Percentiles rank a stretch among this genome's conserved stretches.
phyloP scores from a whole-genome alignment of 1,140 invertebrate species.

The Heliconius nattereri region DNA sequence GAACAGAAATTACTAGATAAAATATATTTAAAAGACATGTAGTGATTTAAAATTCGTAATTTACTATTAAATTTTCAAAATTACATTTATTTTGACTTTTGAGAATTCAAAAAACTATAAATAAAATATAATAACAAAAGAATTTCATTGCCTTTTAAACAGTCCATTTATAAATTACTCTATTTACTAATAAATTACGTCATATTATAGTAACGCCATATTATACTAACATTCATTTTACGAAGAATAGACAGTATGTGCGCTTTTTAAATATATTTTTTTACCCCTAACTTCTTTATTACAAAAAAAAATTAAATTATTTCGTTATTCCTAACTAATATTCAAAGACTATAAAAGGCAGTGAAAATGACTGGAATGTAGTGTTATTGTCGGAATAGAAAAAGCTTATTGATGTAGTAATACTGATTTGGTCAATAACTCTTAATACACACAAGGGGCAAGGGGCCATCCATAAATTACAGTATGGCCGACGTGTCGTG shows the following conservation, averaged over 20 bases:
- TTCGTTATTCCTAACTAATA: conserved; percentile 8
- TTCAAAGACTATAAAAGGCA: conserved; percentile 23
- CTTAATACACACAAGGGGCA: neutral
- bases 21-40: too few relatives aligned
- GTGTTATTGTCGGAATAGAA: conserved; percentile 33
- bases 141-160: too few relatives aligned
- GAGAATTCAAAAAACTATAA: too few relatives aligned
- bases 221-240: neutral
- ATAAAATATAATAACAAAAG: too few relatives aligned
- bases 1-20: too few relatives aligned
- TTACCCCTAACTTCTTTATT: too few relatives aligned
- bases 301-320: neutral
- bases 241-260: neutral
- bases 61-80: too few relatives aligned
- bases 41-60: too few relatives aligned
- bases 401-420: conserved; percentile 26
- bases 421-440: conserved; percentile 27
- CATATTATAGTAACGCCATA: neutral
- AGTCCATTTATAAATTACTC: too few relatives aligned
- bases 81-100: too few relatives aligned
- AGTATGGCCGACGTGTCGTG: too few relatives aligned
- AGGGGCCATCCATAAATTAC: too few relatives aligned
- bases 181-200: neutral
- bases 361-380: conserved; percentile 30
- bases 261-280: neutral